Conservation (phyloP, 2,113 vertebrate genomes). For the Stegostoma tigrinum region DNA sequence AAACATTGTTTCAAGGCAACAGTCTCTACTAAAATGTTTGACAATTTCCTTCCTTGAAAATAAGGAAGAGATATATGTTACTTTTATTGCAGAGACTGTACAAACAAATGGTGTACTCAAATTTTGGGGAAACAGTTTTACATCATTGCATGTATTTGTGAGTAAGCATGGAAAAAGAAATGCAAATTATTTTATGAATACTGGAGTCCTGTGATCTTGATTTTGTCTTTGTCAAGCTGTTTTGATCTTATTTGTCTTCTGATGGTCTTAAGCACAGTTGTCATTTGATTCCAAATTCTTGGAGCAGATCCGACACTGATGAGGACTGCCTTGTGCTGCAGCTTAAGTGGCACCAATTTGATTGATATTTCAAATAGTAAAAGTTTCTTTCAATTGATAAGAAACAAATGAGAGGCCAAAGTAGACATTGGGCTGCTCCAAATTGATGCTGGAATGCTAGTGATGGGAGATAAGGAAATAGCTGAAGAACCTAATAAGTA, state of each 20-base stretch:
- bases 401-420: no score
- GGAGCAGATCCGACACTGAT: not conserved
- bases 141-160: not conserved
- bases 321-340: not conserved
- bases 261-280: not conserved
- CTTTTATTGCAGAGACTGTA: not conserved
- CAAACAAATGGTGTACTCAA: not conserved
- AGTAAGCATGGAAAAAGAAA: not conserved
- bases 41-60: not conserved
- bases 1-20: not conserved
- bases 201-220: not conserved
- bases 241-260: not conserved
- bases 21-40: not conserved
- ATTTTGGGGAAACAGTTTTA: not conserved
- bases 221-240: not conserved
- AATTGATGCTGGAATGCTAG: no score
- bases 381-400: no score
- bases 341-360: not conserved
- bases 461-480: no score
- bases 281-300: not conserved
- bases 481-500: no score
- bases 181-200: not conserved
- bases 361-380: conserved; percentile 9
- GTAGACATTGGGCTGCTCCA: no score
- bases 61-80: not conserved